Conservation (phyloP, 2,888 invertebrate species). For the Caenorhabditis becei region DNA sequence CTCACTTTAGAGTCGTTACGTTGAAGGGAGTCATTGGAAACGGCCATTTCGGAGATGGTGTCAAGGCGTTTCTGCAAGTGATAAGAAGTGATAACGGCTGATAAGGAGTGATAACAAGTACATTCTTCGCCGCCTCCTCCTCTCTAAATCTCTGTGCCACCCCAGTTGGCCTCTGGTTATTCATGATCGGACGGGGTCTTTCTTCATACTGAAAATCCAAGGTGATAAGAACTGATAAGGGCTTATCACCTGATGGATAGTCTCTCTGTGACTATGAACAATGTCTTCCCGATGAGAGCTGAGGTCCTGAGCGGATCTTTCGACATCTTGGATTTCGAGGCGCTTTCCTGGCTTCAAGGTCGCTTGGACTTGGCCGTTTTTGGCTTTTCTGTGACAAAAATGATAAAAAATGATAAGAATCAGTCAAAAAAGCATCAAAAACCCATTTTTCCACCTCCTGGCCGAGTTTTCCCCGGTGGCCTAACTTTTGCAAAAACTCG, state of each 20-base stretch:
- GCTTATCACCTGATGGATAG: no score
- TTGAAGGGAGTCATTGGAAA: slow-evolving; percentile 62
- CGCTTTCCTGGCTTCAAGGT: slow-evolving; percentile 20
- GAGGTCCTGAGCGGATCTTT: slow-evolving; percentile 12
- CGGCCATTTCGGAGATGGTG: slow-evolving; percentile 66
- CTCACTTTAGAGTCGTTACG: slow-evolving; percentile 69
- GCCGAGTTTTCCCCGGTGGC: neutral
- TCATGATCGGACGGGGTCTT: slow-evolving; percentile 6
- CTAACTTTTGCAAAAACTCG: neutral
- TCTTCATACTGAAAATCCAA: slow-evolving; percentile 51
- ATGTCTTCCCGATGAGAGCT: slow-evolving; percentile 30
- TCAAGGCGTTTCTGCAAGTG: slow-evolving; percentile 64
- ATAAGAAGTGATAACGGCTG: neutral
- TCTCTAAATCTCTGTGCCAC: slow-evolving; percentile 43
- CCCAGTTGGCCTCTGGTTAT: neutral
- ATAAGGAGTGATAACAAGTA: neutral
- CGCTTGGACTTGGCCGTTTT: slow-evolving; percentile 25
- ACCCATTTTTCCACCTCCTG: neutral
- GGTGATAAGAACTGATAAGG: no score
- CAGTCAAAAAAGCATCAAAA: neutral
- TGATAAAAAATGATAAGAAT: neutral
- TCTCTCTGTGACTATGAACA: slow-evolving; percentile 18
- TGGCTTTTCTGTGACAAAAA: slow-evolving; percentile 41
- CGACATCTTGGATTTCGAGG: slow-evolving; percentile 24
- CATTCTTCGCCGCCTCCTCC: slow-evolving; percentile 38